Base-by-base conservation (phyloP, 1,140 invertebrate species). In the Heliconius nattereri region DNA sequence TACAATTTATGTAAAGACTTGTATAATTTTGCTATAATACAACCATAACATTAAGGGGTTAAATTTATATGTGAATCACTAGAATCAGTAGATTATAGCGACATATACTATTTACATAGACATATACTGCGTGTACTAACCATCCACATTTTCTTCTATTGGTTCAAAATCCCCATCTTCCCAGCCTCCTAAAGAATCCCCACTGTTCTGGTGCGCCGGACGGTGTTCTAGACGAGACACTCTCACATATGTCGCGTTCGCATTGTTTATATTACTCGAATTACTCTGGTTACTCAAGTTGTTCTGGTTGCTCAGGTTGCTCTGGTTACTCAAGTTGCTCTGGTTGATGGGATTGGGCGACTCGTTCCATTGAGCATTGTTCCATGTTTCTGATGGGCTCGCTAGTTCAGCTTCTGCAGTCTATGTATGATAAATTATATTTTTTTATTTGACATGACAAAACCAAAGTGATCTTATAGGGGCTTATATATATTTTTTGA, bases 151-250 rank as follows among this genome's bases (percentile, higher is more conserved):
- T 85, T 97, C 97, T 86, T 97, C 97, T 9, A 97, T 93, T 11
- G 97, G 96, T 87, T 97, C 97, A 91, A 97, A 97, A 90, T 98
- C 97, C 5, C 96, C 96, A 85, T 98, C 97, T 75, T 97, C 97
- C 97, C 97, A 98, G 70, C 96, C 96, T 81, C 91, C 94, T 78
- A 96, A 95, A 26, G 93, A 94, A 82, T 94, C 94, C 80, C 95
- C 92, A 81, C 91, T 96, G 90, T 96, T 96, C 90, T 95, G 94
- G 84, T 95, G 94, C 60, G 94, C 87, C 80, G 89, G 81, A 75
- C 88, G 87, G 83, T 94, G 91, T 26, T 88, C 89, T 76, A 91
- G 73, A 78, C 80, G 91, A 57, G 78, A 77, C 0, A 81, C 80
- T 37, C 91, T 87, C 54, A 92, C 91, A 88, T 87, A 92, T 76